Evolutionary conservation across 2,113 vertebrate species (phyloP), one percentile per base, ranked within the genome.

Genomic region (Eidolon helvum): DNA sequence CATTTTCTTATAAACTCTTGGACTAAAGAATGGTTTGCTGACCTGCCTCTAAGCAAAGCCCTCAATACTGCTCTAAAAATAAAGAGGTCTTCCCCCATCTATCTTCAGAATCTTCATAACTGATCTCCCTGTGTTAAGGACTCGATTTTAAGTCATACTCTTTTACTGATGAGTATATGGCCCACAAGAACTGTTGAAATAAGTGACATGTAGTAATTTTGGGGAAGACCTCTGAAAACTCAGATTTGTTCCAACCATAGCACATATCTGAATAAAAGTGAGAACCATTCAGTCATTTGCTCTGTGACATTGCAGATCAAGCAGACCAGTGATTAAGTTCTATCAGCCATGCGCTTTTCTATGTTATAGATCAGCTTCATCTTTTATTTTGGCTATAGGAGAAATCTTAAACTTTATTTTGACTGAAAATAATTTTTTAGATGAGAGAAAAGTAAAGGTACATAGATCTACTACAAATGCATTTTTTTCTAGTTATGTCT

Each of bases 1-100:
- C 48, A n/a, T 87, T 89, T 96, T 97, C 83, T 74, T 82, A 87
- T 74, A 90, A 33, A 72, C 28, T n/a, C 21, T 12, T 63, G 4
- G 10, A 3, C 6, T 66, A 53, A 90, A 95, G 75, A 87, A 95
- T 79, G 28, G 21, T 83, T 96, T 87, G 33, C 11, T 84, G 28
- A 87, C 30, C 45, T 85, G 35, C 38, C 72, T 88, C n/a, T 50
- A 82, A 96, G 28, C 35, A 68, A 89, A 57, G 68, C 2, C 5
- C 45, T 57, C 18, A 43, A 33, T 9, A 57, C 30, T 68, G 10
- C 21, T 91, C 38, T 96, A 90, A 61, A 93, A 88, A 90, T 89
- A 71, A 18, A 74, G 21, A 68, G 4, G 50, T 8, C 18, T 19
- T 7, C 4, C 11, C 1, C 15, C 15, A 40, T 61, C 38, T 61